Conservation (phyloP, 1,140 invertebrate genomes). For the Drosophila baimaii region DNA sequence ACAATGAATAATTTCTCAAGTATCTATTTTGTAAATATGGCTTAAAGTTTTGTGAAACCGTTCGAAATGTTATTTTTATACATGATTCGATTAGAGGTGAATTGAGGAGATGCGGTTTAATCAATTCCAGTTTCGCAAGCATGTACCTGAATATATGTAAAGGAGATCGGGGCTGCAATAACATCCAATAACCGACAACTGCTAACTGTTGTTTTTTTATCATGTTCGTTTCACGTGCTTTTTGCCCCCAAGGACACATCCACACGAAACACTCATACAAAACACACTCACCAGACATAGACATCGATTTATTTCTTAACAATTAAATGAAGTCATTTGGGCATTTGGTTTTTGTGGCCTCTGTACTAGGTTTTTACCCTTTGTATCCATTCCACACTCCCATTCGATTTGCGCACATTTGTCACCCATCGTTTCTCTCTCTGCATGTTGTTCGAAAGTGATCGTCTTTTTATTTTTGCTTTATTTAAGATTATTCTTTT, state of each 20-base stretch:
- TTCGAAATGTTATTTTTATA: background rate
- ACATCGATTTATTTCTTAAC: conserved; percentile 31
- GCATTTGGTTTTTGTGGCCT: conserved; percentile 26
- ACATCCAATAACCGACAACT: conserved; percentile 23
- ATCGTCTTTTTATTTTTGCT: conserved; percentile 42
- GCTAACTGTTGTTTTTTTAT: conserved; percentile 48
- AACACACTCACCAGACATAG: conserved; percentile 9
- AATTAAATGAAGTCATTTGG: conserved; percentile 30
- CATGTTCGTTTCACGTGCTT: conserved; percentile 71
- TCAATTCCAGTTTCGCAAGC: conserved; percentile 20
- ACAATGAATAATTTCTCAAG: no score
- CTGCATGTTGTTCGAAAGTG: conserved; percentile 67
- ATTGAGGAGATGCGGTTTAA: background rate
- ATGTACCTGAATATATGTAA: background rate
- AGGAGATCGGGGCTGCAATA: conserved; percentile 10
- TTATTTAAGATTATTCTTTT: conserved; percentile 20
- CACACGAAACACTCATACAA: conserved; percentile 12
- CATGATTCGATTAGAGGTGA: no score
- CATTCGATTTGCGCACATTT: conserved; percentile 20
- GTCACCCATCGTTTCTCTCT: conserved; percentile 20
- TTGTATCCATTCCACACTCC: conserved; percentile 13
- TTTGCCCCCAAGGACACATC: conserved; percentile 33
- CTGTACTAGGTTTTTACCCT: conserved; percentile 17
- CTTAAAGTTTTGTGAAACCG: background rate
- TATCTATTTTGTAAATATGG: background rate